These are phyloP conservation scores for Stegostoma tigrinum DNA, from an alignment of 2,113 vertebrate genomes.

Conservation along the genomic window DNA sequence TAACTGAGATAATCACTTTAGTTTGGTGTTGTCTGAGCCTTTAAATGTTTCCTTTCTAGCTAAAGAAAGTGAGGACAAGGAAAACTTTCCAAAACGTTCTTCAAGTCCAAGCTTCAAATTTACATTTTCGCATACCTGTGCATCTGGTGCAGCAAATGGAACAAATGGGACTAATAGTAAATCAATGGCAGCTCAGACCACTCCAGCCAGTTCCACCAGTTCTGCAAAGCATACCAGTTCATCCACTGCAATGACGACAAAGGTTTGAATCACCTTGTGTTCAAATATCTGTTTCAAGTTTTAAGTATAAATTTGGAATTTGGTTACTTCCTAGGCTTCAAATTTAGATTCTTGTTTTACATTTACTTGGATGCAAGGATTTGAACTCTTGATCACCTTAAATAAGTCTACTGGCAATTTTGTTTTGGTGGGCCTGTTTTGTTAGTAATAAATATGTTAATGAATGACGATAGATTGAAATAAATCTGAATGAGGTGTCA, in stretches of 20 bases:
- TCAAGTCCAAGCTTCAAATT: conserved; percentile 67
- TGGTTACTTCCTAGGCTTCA: not conserved
- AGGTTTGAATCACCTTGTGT: conserved; percentile 47
- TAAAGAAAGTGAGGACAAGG: conserved; percentile 78
- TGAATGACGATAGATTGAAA: not conserved
- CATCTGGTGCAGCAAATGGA: conserved; percentile 74
- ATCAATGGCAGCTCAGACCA: conserved; percentile 66
- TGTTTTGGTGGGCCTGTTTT: not conserved
- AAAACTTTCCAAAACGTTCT: conserved; percentile 65
- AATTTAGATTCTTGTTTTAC: not conserved
- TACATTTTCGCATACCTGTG: conserved; percentile 66
- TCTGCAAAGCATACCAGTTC: conserved; percentile 73
- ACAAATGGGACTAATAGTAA: conserved; percentile 77
- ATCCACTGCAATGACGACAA: conserved; percentile 65
- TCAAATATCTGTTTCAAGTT: not conserved
- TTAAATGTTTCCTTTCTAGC: conserved; percentile 50
- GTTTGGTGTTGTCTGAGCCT: not conserved
- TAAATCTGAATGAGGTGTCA: conserved; percentile 7
- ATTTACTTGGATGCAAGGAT: not conserved
- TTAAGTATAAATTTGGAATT: not conserved
- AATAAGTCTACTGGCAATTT: too few species aligned
- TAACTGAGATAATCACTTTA: not conserved
- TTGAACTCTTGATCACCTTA: not conserved
- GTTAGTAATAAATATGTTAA: not conserved
- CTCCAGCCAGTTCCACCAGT: conserved; percentile 69